phyloP scores from a whole-genome alignment of 2,797 vertebrate genomes.

The Lepilemur ruficaudatus region DNA sequence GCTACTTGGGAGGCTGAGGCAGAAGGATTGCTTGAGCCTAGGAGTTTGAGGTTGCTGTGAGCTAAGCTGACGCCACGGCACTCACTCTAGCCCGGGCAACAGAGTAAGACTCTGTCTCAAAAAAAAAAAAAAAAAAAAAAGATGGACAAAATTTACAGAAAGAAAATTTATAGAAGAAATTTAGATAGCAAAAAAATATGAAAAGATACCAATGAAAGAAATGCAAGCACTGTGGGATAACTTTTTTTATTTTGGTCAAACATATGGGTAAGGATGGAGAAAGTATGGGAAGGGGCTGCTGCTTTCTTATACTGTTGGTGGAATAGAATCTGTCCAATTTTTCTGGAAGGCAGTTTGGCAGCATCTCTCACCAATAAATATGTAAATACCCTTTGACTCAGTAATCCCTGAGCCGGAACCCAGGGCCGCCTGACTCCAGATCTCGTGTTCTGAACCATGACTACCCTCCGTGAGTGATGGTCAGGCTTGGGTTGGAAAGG shows the following conservation, averaged over 20 bases:
- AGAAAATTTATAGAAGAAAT: constrained; percentile 1
- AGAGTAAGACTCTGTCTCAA: too few species aligned
- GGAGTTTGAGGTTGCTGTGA: too few species aligned
- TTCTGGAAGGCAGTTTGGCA: background rate
- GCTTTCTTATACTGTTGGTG: background rate
- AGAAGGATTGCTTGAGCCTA: too few species aligned
- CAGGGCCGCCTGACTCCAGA: constrained; percentile 23
- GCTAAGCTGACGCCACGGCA: too few species aligned
- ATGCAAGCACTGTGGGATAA: background rate
- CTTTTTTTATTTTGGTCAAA: background rate
- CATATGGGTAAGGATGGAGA: background rate
- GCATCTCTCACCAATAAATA: background rate
- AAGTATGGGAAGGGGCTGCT: background rate
- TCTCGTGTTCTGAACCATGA: constrained; percentile 58
- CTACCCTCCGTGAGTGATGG: constrained; percentile 29
- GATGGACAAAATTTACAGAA: background rate
- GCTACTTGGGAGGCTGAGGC: too few species aligned
- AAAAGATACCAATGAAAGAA: background rate
- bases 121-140: too few species aligned
- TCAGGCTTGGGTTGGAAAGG: constrained; percentile 48
- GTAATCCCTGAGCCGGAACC: background rate
- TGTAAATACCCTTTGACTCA: constrained; percentile 67
- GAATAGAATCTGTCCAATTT: background rate
- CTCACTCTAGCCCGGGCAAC: too few species aligned
- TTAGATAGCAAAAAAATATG: background rate